phyloP scores from a whole-genome alignment of 2,113 vertebrate species.

The Syngnathus typhle region DNA sequence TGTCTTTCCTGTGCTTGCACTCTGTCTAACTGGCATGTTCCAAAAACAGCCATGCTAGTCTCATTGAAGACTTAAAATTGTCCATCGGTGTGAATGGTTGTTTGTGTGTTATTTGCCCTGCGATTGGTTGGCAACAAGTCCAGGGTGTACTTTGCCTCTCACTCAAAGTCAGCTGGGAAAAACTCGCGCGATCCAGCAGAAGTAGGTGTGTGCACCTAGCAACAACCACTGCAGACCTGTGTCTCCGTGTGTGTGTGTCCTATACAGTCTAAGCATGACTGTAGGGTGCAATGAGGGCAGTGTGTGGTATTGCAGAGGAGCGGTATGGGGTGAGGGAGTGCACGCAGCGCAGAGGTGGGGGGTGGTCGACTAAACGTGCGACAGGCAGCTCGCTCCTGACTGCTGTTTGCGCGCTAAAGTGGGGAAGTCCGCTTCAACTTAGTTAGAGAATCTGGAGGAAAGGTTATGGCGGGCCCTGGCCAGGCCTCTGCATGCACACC shows the following conservation, averaged over 20 bases:
- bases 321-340: constrained; percentile 30
- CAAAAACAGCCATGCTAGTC: background rate
- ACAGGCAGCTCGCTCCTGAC: constrained; percentile 39
- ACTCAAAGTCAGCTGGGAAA: background rate
- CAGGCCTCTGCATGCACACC: constrained; percentile 50
- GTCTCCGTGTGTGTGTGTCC: constrained; percentile 13
- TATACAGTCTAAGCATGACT: constrained; percentile 53
- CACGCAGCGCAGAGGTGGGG: background rate
- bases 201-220: constrained; percentile 34
- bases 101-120: background rate
- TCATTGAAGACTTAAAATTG: background rate
- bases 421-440: constrained; percentile 50
- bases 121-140: background rate
- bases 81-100: background rate
- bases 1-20: background rate
- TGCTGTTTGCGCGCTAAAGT: constrained; percentile 63
- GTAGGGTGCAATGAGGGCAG: constrained; percentile 42
- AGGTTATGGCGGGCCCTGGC: constrained; percentile 58
- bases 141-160: background rate
- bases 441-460: constrained; percentile 63
- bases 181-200: constrained; percentile 2
- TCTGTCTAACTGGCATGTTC: background rate
- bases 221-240: constrained; percentile 5
- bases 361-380: constrained; percentile 32
- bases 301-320: constrained; percentile 22